Conservation (phyloP, 1,140 invertebrate genomes). For the Saccostrea echinata region DNA sequence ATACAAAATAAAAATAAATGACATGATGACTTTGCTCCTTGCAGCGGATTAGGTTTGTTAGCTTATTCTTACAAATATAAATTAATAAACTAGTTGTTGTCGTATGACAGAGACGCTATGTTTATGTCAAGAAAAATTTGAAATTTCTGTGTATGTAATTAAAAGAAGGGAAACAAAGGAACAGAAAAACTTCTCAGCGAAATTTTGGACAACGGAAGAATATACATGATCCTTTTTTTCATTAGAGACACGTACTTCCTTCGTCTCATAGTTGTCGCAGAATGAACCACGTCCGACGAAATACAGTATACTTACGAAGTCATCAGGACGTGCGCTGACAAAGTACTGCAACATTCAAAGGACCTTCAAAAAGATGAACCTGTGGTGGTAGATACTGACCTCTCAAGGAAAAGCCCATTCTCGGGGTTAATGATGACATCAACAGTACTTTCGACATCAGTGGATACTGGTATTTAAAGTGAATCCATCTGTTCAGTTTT, state of each 20-base stretch:
- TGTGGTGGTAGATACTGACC: not conserved
- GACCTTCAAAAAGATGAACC: not conserved
- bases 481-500: too few relatives aligned
- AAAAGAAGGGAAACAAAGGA: slow-evolving; percentile 47
- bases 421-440: too few relatives aligned
- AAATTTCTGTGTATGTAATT: too few relatives aligned
- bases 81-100: too few relatives aligned
- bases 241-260: slow-evolving; percentile 63
- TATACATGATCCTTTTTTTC: slow-evolving; percentile 65
- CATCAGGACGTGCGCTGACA: slow-evolving; percentile 57
- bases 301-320: slow-evolving; percentile 59
- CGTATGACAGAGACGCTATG: too few relatives aligned
- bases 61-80: too few relatives aligned
- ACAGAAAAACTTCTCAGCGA: slow-evolving; percentile 63
- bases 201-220: slow-evolving; percentile 59
- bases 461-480: too few relatives aligned
- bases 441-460: too few relatives aligned
- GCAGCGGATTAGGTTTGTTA: too few relatives aligned
- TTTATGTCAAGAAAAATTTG: too few relatives aligned
- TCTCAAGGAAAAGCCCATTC: not conserved
- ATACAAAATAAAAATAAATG: too few relatives aligned
- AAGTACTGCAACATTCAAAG: not conserved
- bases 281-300: slow-evolving; percentile 64
- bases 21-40: too few relatives aligned
- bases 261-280: slow-evolving; percentile 64